Evolutionary conservation across 35 echinoderm and acorn worm species (phyloP), one percentile per base, ranked within the genome.

Genomic region (Ptychodera flava): DNA sequence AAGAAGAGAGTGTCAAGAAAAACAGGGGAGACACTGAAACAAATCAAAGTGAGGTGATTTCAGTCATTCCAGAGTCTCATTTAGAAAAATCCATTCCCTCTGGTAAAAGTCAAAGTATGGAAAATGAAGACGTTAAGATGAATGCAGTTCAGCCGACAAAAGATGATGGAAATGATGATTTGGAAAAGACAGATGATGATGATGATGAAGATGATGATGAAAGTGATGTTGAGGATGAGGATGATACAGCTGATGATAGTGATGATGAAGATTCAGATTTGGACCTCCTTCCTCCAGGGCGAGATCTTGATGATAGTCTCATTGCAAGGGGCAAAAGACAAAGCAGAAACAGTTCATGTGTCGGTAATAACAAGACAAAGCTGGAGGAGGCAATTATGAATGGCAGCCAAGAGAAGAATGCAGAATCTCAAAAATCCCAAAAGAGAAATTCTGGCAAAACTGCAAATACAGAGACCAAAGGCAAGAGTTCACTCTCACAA

Each of bases 191-290:
- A 64, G 45, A 2, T 29, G 30, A 77, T 15, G 78, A 80, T 14
- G 78, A 29, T 80, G 12, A 29, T 29, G 78, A 32, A 80, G 78
- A 80, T 80, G 78, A 80, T 80, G 78, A 80, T 29, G 78, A 28
- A 14, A 29, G 30, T 29, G 78, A 29, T 29, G 31, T 15, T 80
- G 78, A 29, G 1, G 28, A 28, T 80, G 78, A 80, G 1, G 78
- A 29, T 6, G 78, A 80, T 29, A 29, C 1, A 14, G 31, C 12
- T 29, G 78, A 80, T 29, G 28, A 80, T 14, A 29, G 12, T 29
- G 31, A 32, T 15, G 78, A 80, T 80, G 31, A 80, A 32, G 78
- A 80, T 29, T 14, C 31, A 6, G 78, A 80, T 29, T 80, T 80
- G 28, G 31, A 80, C 28, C 31, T 28, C 30, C 1, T 29, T 15